Evolutionary conservation across 2,113 vertebrate genomes (phyloP), one percentile per base, ranked within the genome.

Genomic region (Dipodomys stephensi): DNA sequence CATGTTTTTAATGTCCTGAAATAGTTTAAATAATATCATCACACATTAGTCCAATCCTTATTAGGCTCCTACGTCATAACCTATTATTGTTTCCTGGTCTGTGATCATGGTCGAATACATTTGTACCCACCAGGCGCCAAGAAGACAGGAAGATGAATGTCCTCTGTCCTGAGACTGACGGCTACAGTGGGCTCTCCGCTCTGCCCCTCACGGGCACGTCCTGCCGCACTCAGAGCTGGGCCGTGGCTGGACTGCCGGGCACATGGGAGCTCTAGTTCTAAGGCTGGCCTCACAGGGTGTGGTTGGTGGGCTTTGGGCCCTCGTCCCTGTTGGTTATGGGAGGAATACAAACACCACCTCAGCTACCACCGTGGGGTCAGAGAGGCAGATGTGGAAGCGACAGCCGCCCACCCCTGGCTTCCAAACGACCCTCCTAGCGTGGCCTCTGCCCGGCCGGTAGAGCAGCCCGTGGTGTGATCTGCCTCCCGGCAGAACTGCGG

Each of bases 261-360:
- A 39, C 39, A 39, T 39, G 39, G 44, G 23, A 2, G 46, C 32
- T 11, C 12, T 22, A 2, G 53, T 83, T 6, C 30, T 10, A 2
- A 35, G 0, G 15, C 35, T 11, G 25, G 15, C 2, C 4, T 16
- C 8, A 2, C 67, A 57, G 12, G 2, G 13, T 6, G 7, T 13
- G 4, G 22, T 4, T 10, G 22, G 9, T 18, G 39, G 53, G 6
- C 6, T 30, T 68, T 49, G n/a, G 3, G 11, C 53, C 44, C 12
- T 12, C 16, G 7, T 2, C 4, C 27, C 39, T 7, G 3, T 30
- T 39, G 39, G 39, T 39, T 39, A 39, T 39, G 53, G 57, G 35
- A 7, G 35, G 30, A 16, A 28, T 30, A 9, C 53, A 62, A 76
- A 23, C 6, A 0, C 6, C 6, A 27, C 49, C 62, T 25, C 6